Evolutionary conservation across 1,140 invertebrate genomes (phyloP).

Genomic region (Chrysopa pallens): DNA sequence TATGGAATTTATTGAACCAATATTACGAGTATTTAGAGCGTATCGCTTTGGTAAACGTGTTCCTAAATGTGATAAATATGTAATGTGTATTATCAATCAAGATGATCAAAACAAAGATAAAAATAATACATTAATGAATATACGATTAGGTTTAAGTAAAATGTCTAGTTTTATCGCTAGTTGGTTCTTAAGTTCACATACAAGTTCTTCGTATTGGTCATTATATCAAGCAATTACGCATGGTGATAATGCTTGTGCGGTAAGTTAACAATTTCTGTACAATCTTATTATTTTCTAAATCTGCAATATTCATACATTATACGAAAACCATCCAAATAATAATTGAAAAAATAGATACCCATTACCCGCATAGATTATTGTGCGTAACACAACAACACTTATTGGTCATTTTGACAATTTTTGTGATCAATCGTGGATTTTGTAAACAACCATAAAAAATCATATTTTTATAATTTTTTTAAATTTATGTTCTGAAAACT

Average conservation of each 20-base stretch:
- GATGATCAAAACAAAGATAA: constrained; percentile 28
- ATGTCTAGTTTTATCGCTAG: constrained; percentile 50
- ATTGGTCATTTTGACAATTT: too few species aligned
- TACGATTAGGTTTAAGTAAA: constrained; percentile 46
- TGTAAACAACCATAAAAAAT: too few species aligned
- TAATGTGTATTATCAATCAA: constrained; percentile 55
- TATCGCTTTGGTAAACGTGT: constrained; percentile 48
- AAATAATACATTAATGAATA: constrained; percentile 25
- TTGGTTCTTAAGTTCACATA: constrained; percentile 42
- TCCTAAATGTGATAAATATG: constrained; percentile 53
- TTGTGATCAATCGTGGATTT: too few species aligned
- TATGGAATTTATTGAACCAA: constrained; percentile 57
- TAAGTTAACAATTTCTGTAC: too few species aligned
- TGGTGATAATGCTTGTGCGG: constrained; percentile 31
- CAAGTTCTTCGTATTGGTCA: constrained; percentile 34
- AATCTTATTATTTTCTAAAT: too few species aligned
- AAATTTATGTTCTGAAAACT: too few species aligned
- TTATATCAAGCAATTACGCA: constrained; percentile 28
- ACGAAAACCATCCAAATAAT: too few species aligned
- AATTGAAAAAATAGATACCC: too few species aligned
- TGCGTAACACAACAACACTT: too few species aligned
- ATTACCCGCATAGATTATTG: too few species aligned
- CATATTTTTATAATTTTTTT: too few species aligned
- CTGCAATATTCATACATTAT: too few species aligned
- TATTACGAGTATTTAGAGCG: constrained; percentile 53